These are phyloP conservation scores for Pomacea canaliculata DNA, from an alignment of 2,888 invertebrate species.

Conservation along the genomic window DNA sequence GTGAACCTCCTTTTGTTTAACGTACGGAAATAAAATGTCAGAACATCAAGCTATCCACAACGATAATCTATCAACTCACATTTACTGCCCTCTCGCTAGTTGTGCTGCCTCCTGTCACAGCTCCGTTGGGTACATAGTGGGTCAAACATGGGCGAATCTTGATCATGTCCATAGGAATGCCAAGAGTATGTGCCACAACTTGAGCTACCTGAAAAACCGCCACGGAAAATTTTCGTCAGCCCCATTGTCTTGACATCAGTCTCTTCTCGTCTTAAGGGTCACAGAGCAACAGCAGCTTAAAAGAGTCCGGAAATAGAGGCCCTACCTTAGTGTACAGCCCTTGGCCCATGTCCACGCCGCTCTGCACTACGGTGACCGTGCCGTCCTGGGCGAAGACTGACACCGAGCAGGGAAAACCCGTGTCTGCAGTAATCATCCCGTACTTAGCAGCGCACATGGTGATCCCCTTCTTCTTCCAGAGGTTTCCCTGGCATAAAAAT, in stretches of 20 bases:
- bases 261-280: not conserved
- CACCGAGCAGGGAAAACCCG: conserved; percentile 34
- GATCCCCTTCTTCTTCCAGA: conserved; percentile 82
- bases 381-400: conserved; percentile 71
- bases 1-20: too few species aligned
- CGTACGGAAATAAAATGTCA: too few species aligned
- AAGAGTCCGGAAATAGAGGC: too few species aligned
- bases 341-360: conserved; percentile 77
- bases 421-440: conserved; percentile 69
- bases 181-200: conserved; percentile 35
- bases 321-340: conserved; percentile 81
- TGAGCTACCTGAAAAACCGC: conserved; percentile 34
- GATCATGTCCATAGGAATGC: conserved; percentile 75
- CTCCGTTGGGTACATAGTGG: conserved; percentile 75
- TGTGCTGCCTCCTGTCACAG: conserved; percentile 76
- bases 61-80: conserved; percentile 36
- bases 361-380: conserved; percentile 77
- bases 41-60: too few species aligned
- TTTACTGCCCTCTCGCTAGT: conserved; percentile 76
- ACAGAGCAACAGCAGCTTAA: too few species aligned
- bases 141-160: conserved; percentile 78
- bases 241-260: not conserved
- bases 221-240: too few species aligned
- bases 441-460: conserved; percentile 79
- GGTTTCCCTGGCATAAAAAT: conserved; percentile 73